Percentiles rank a stretch among this genome's conserved stretches.
Conservation (phyloP, 2,113 vertebrate species). For the Verasper variegatus region DNA sequence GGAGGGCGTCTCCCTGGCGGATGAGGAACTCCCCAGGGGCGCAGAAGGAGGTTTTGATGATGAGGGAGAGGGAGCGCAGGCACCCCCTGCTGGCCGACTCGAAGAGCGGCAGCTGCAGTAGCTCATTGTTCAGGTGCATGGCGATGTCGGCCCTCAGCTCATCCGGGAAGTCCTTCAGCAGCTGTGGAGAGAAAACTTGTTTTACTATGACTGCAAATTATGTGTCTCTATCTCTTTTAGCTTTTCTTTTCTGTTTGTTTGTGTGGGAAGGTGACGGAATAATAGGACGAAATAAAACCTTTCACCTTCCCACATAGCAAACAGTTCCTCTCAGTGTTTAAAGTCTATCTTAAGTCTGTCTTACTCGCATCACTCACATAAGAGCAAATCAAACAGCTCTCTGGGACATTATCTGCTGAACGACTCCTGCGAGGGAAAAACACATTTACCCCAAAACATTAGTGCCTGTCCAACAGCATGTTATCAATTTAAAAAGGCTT, state of each 20-base stretch:
- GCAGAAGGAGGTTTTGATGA: slow-evolving; percentile 84
- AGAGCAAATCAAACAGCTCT: not conserved
- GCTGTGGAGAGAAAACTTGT: slow-evolving; percentile 43
- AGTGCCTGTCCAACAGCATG: not conserved
- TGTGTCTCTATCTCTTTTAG: not conserved
- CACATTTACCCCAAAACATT: slow-evolving; percentile 9
- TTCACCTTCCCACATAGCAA: slow-evolving; percentile 53
- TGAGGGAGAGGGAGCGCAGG: slow-evolving; percentile 83
- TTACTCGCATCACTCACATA: too few relatives aligned
- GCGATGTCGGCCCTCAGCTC: slow-evolving; percentile 84
- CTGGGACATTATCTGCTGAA: not conserved
- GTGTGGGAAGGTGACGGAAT: slow-evolving; percentile 54
- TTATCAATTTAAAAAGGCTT: slow-evolving; percentile 35
- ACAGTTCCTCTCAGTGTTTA: slow-evolving; percentile 4
- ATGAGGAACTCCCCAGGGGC: slow-evolving; percentile 84
- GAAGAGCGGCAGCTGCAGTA: slow-evolving; percentile 83
- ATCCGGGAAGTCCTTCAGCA: slow-evolving; percentile 84
- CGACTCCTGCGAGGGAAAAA: not conserved
- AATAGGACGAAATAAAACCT: slow-evolving; percentile 39
- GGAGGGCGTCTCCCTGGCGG: slow-evolving; percentile 83
- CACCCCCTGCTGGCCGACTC: slow-evolving; percentile 84
- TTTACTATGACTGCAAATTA: too few relatives aligned
- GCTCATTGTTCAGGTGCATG: slow-evolving; percentile 84
- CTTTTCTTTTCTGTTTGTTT: not conserved
- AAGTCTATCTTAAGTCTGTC: not conserved